A percentile compares a stretch with the other conserved stretches of the same genome.
phyloP scores from a whole-genome alignment of 2,797 vertebrate genomes.

The Arremon aurantiirostris region DNA sequence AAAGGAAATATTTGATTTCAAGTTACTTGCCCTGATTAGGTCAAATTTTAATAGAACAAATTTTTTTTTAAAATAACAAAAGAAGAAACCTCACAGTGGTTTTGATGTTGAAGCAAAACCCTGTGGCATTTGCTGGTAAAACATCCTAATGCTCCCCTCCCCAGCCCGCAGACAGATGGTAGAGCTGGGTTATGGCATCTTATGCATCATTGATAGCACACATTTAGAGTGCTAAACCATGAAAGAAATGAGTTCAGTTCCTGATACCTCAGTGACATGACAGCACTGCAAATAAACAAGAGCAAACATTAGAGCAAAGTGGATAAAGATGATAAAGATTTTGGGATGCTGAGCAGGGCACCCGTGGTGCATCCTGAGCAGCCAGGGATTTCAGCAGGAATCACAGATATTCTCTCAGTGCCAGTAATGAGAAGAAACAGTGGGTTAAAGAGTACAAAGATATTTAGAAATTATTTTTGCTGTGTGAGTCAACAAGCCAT shows the following conservation, averaged over 20 bases:
- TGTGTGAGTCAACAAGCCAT: constrained; percentile 5
- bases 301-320: neutral
- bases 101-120: neutral
- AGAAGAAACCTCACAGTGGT: neutral
- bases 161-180: neutral
- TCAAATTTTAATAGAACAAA: neutral
- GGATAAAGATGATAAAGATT: neutral
- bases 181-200: neutral
- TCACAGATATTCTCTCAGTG: neutral
- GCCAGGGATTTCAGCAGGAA: neutral
- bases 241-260: neutral
- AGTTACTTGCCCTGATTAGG: neutral
- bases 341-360: neutral
- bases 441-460: neutral
- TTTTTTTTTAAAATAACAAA: neutral
- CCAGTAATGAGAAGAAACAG: constrained; percentile 24
- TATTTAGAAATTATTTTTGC: neutral
- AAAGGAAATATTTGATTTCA: neutral
- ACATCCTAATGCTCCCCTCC: neutral
- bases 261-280: neutral
- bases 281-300: neutral
- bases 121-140: neutral
- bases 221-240: neutral
- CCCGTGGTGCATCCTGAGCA: neutral
- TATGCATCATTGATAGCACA: neutral